Evolutionary conservation across 2,797 vertebrate species (phyloP), one percentile per base, ranked within the genome.

Genomic region (Poecilia velifera): DNA sequence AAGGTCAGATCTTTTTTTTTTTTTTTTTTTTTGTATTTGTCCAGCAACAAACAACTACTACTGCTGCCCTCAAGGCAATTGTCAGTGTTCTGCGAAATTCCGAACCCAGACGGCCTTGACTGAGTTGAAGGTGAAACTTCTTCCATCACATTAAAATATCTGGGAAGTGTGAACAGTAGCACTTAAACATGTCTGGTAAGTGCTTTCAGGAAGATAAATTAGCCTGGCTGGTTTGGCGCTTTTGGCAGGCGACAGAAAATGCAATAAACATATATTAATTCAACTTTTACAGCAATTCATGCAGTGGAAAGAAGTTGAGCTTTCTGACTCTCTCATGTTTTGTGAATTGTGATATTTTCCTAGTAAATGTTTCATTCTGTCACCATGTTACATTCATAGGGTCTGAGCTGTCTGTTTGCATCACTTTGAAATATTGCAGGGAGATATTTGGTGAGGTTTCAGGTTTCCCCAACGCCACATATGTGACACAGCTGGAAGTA

Each of bases 21-120:
- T 34, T 34, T 34, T 34, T 34, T 80, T 87, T 72, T n/a, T n/a
- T n/a, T n/a, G n/a, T 72, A 76, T 73, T 77, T 77, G 76, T 72
- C 68, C 74, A 73, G 79, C 85, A 90, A 83, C 76, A 84, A 84
- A 83, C 74, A 84, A 80, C 76, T 62, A 78, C 82, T 41, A 71
- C 81, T 76, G 76, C 83, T 86, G 59, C 4, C 85, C 92, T 90
- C 59, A 72, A 86, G 89, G 91, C 89, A 73, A 36, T 86, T 92
- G 87, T 81, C 76, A 73, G 80, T 59, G 5, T 79, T 86, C 66
- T 59, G 73, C 78, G 76, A 87, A 78, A 88, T 82, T 87, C 79
- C 64, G 64, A 84, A 84, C 76, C 81, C 77, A 88, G 64, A 82
- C 31, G 0, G 85, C 82, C 82, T 86, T 86, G 83, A 77, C 85